A percentile compares a stretch with the other conserved stretches of the same genome.
These are phyloP conservation scores for Sinocyclocheilus grahami DNA, from an alignment of 2,113 vertebrate genomes.

Conservation along the genomic window DNA sequence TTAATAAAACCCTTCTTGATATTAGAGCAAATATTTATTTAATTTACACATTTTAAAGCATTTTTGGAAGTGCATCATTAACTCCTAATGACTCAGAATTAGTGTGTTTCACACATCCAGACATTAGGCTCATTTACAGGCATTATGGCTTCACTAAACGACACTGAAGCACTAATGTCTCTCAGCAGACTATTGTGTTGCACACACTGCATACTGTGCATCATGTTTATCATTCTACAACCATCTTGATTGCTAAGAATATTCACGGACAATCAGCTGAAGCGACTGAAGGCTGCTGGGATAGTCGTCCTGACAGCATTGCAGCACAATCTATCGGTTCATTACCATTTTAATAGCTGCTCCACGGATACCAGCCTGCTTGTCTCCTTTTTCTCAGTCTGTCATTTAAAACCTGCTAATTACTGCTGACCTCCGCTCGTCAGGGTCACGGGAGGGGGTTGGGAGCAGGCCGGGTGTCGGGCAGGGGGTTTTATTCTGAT, in stretches of 20 bases:
- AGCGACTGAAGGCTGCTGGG: slow-evolving; percentile 4
- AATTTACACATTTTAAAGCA: not conserved
- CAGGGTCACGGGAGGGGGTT: slow-evolving; percentile 44
- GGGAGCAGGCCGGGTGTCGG: not conserved
- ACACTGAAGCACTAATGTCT: not conserved
- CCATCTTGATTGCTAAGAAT: slow-evolving; percentile 26
- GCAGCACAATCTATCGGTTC: slow-evolving; percentile 22
- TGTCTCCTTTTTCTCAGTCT: slow-evolving; percentile 44
- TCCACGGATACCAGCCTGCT: slow-evolving; percentile 40
- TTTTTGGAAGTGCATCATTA: not conserved
- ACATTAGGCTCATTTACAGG: not conserved
- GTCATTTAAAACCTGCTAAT: slow-evolving; percentile 52
- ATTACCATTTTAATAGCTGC: slow-evolving; percentile 42
- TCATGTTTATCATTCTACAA: not conserved
- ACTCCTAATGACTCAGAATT: not conserved
- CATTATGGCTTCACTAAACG: not conserved
- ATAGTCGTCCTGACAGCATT: not conserved
- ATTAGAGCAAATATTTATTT: not conserved
- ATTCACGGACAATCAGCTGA: not conserved
- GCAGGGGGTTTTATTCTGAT: not conserved
- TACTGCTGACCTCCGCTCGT: slow-evolving; percentile 47
- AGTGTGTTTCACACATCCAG: not conserved
- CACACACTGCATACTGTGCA: not conserved
- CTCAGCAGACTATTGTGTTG: not conserved
- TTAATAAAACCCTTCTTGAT: not conserved